Percentiles rank a stretch among this genome's conserved stretches.
Evolutionary conservation across 2,888 invertebrate genomes (phyloP).

Genomic region (Prosapia bicincta): DNA sequence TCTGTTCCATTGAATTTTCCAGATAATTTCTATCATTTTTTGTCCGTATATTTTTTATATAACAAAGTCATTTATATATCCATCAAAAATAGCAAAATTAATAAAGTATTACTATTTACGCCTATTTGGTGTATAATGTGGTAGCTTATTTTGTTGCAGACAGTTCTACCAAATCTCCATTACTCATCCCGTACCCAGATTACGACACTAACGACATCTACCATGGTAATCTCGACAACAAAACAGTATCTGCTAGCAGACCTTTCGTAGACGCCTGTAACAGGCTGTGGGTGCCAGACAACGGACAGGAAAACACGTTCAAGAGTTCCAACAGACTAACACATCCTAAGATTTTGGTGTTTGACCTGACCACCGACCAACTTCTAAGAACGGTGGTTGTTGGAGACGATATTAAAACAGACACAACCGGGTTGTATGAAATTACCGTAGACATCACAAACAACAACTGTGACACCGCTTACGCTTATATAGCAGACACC

Average conservation of each 20-base stretch:
- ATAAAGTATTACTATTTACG: too few relatives aligned
- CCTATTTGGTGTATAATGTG: too few relatives aligned
- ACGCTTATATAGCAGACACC: not conserved
- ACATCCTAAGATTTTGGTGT: slow-evolving; percentile 63
- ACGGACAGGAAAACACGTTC: slow-evolving; percentile 68
- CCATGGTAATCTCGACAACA: not conserved
- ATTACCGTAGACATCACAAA: not conserved
- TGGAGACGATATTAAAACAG: not conserved
- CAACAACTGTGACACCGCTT: not conserved
- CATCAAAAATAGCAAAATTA: too few relatives aligned
- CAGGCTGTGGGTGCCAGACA: slow-evolving; percentile 75
- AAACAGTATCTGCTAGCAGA: slow-evolving; percentile 64
- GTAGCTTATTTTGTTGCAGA: not conserved
- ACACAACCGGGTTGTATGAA: not conserved
- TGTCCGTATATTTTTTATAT: too few relatives aligned
- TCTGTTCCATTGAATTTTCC: too few relatives aligned
- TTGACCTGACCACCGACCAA: slow-evolving; percentile 55
- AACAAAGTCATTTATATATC: too few relatives aligned
- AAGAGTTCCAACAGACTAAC: slow-evolving; percentile 50
- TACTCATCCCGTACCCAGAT: slow-evolving; percentile 70
- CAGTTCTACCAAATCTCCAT: slow-evolving; percentile 57
- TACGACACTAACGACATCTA: slow-evolving; percentile 72
- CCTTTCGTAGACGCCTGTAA: slow-evolving; percentile 69
- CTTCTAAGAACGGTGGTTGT: not conserved
- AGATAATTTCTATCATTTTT: too few relatives aligned